Evolutionary conservation across 2,888 invertebrate genomes (phyloP), one percentile per base, ranked within the genome.

Genomic region (Papilio gigon): DNA sequence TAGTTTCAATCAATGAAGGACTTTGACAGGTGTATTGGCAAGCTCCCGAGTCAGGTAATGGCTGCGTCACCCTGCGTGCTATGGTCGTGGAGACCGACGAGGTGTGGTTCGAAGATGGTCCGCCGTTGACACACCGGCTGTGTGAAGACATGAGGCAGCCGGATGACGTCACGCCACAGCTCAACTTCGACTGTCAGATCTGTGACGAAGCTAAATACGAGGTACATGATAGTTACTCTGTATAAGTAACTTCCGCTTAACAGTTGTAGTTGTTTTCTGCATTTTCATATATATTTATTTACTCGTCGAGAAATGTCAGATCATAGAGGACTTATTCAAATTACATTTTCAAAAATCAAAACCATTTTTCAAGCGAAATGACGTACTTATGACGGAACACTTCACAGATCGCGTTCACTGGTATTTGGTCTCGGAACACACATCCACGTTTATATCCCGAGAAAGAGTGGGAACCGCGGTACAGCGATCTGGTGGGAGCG

Each of bases 131-230:
- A 0, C 77, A 79, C 60, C 82, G 79, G 42, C 65, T 91, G 0
- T 91, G 91, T 62, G 91, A 91, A 71, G 91, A 91, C 33, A 74
- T 84, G 77, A 80, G 89, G 1, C 90, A 89, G 66, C 89, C 91
- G 0, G 90, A 91, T 69, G 91, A 91, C 67, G 79, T 87, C 0
- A 78, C 89, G 0, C 89, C 87, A 1, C 81, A 82, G 62, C 61
- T 90, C 0, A 90, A 90, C 70, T 78, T 81, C 4, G 82, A 88
- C n/a, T 91, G 91, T 60, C 74, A 81, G 14, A 82, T 86, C 11
- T 91, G 91, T 72, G 89, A 90, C 65, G 90, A 90, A 72, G 91
- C 91, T 60, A 91, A 91, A 73, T 91, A 91, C 77, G 90, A 91
- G 84, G 90, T 89, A 70, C 11, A 12, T 37, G 9, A 37, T 37